A percentile compares a stretch with the other conserved stretches of the same genome.
phyloP scores from a whole-genome alignment of 2,113 vertebrate species.

The Lamprologus callipterus region DNA sequence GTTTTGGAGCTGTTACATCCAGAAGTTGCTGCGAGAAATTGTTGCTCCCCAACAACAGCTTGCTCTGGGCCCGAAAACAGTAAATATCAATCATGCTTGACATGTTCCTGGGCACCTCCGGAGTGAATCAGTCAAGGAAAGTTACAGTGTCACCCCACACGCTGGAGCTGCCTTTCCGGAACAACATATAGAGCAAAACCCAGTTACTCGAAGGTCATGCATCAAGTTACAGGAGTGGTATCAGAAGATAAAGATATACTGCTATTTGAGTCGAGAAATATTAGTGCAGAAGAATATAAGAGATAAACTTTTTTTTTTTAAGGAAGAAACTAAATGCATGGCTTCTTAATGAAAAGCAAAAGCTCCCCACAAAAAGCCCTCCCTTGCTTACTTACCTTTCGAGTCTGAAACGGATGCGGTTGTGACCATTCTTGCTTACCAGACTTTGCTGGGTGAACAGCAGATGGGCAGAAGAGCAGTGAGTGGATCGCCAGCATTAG shows the following conservation, averaged over 20 bases:
- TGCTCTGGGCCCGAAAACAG: not conserved
- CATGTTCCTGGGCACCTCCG: not conserved
- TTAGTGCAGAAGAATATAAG: not conserved
- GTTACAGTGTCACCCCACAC: not conserved
- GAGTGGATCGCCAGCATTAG: not conserved
- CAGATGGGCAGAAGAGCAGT: not conserved
- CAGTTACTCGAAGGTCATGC: not conserved
- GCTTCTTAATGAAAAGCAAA: not conserved
- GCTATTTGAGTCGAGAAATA: not conserved
- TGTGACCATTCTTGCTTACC: not conserved
- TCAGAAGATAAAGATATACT: not conserved
- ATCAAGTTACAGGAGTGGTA: not conserved
- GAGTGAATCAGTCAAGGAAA: constrained; percentile 1
- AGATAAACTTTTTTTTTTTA: not conserved
- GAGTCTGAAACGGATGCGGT: not conserved
- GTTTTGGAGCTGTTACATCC: not conserved
- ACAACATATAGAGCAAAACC: not conserved
- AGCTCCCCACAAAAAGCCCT: not conserved
- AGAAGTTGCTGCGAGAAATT: not conserved
- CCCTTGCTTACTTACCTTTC: not conserved
- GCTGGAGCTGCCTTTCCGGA: not conserved
- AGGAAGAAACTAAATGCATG: not conserved
- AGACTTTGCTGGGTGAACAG: not conserved
- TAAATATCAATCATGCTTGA: constrained; percentile 18
- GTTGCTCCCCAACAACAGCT: not conserved